Percentiles rank a stretch among this genome's conserved stretches.
Evolutionary conservation across 2,888 invertebrate species (phyloP).

Genomic region (Sphaeridia pumilis): DNA sequence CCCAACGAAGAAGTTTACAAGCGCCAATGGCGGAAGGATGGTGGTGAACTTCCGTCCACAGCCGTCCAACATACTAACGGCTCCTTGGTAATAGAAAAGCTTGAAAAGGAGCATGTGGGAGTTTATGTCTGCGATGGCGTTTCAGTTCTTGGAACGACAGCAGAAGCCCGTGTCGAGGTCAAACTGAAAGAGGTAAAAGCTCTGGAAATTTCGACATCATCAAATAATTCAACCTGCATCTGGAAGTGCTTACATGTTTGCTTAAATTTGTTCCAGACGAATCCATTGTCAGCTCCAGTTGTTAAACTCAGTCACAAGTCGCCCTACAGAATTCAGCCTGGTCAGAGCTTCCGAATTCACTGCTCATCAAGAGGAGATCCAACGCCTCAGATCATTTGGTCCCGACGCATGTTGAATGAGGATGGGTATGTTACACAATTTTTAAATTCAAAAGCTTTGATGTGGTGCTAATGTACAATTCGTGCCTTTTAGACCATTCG

Average conservation of each 20-base stretch:
- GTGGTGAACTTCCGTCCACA: not conserved
- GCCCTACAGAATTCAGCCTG: not conserved
- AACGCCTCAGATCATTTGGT: constrained; percentile 1
- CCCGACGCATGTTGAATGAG: not conserved
- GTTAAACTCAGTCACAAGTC: not conserved
- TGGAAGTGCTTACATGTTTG: not conserved
- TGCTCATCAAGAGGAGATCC: constrained; percentile 5
- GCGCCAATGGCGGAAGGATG: not conserved
- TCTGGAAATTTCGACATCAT: not conserved
- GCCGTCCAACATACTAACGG: constrained; percentile 1
- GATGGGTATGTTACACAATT: not conserved
- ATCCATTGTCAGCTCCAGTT: not conserved
- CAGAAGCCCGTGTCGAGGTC: not conserved
- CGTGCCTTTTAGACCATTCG: not conserved
- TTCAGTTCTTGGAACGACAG: not conserved
- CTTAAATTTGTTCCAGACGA: not conserved
- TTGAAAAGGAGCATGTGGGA: not conserved
- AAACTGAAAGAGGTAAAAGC: not conserved
- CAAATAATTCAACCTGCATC: not conserved
- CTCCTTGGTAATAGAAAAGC: not conserved
- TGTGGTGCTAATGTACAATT: too few relatives aligned
- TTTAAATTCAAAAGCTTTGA: not conserved
- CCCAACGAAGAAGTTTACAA: not conserved
- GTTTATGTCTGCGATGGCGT: constrained; percentile 1
- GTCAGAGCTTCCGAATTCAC: constrained; percentile 3